Conservation (phyloP, 2,888 invertebrate species). For the Asteroscopus sphinx region DNA sequence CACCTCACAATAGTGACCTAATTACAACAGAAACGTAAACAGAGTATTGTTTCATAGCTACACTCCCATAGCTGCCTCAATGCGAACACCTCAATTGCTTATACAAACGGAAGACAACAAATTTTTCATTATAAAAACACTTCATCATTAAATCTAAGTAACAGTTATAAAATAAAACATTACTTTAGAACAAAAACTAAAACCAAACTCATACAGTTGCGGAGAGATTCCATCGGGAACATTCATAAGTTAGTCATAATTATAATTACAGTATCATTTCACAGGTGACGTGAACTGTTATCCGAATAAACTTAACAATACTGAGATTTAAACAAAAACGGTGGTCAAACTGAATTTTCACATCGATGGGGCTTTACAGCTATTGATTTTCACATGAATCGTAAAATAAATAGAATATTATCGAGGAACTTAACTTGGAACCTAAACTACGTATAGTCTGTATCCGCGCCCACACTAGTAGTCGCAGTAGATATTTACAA, state of each 20-base stretch:
- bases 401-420: conserved; percentile 61
- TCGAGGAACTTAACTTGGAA: conserved; percentile 74
- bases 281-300: conserved; percentile 60
- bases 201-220: conserved; percentile 54
- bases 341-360: conserved; percentile 71
- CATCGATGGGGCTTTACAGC: conserved; percentile 63
- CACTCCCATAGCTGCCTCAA: conserved; percentile 65
- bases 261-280: conserved; percentile 53
- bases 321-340: conserved; percentile 82
- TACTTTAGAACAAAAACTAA: conserved; percentile 66
- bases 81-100: conserved; percentile 65
- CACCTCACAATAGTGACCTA: conserved; percentile 31
- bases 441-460: conserved; percentile 37
- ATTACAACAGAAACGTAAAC: conserved; percentile 36
- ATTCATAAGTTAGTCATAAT: conserved; percentile 52
- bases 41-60: conserved; percentile 54
- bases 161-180: conserved; percentile 74
- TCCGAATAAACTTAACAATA: conserved; percentile 82
- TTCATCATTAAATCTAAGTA: conserved; percentile 62
- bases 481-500: conserved; percentile 58
- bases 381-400: conserved; percentile 54
- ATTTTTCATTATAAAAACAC: conserved; percentile 58
- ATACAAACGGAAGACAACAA: conserved; percentile 82
- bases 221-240: conserved; percentile 69
- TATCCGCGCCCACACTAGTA: conserved; percentile 7